Evolutionary conservation across 2,797 vertebrate species (phyloP).

Genomic region (Pseudochaenichthys georgianus): DNA sequence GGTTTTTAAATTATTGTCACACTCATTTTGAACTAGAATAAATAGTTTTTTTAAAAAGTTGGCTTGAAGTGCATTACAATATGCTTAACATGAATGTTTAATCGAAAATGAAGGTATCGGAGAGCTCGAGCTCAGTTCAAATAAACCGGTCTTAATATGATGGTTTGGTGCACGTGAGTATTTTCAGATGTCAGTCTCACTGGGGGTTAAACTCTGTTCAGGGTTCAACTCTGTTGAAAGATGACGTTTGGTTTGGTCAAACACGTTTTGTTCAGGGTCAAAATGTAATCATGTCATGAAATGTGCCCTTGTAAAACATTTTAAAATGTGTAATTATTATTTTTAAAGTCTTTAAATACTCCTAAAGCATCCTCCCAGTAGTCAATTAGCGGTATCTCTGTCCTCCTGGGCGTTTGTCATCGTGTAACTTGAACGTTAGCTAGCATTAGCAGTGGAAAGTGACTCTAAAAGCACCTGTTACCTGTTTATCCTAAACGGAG

Average conservation of each 20-base stretch:
- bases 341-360: neutral
- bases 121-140: neutral
- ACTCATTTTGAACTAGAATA: constrained; percentile 16
- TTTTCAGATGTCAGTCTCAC: neutral
- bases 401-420: neutral
- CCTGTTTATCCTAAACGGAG: neutral
- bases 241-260: no score
- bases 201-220: neutral
- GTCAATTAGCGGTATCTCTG: neutral
- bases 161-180: no score
- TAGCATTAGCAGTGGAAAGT: neutral
- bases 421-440: no score
- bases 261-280: no score
- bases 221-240: no score
- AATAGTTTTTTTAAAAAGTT: constrained; percentile 13
- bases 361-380: neutral
- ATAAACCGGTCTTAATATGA: no score
- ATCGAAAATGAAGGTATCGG: constrained; percentile 6
- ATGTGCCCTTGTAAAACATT: neutral
- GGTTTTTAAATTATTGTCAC: constrained; percentile 14
- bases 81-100: neutral
- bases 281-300: neutral
- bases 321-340: neutral
- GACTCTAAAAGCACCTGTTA: neutral
- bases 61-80: constrained; percentile 2